A percentile compares a stretch with the other conserved stretches of the same genome.
Evolutionary conservation across 2,888 invertebrate species (phyloP).

Genomic region (Eledona agricola): DNA sequence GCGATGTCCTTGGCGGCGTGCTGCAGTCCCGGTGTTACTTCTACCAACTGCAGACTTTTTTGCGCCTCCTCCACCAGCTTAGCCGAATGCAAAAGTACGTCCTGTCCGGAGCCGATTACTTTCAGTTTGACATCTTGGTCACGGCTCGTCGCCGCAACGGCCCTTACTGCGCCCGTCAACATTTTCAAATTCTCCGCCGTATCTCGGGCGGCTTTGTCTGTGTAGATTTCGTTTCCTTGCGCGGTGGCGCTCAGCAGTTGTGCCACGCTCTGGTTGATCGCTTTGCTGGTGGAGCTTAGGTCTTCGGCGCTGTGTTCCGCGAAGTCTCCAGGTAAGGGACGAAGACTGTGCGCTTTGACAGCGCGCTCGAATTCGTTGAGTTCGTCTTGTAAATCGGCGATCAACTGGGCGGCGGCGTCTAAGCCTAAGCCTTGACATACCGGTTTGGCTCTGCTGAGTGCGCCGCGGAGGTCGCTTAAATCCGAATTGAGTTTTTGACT

Average conservation of each 20-base stretch:
- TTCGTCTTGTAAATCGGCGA: slow-evolving; percentile 81
- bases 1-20: slow-evolving; percentile 78
- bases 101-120: slow-evolving; percentile 76
- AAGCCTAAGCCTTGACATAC: slow-evolving; percentile 85
- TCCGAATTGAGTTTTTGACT: slow-evolving; percentile 74
- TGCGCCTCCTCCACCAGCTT: slow-evolving; percentile 84
- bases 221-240: slow-evolving; percentile 81
- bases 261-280: slow-evolving; percentile 84
- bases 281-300: slow-evolving; percentile 72
- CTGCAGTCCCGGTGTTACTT: slow-evolving; percentile 72
- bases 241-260: slow-evolving; percentile 87
- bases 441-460: slow-evolving; percentile 60
- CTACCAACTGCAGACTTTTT: slow-evolving; percentile 74
- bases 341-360: slow-evolving; percentile 74
- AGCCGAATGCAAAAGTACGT: slow-evolving; percentile 81
- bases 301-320: slow-evolving; percentile 68
- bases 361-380: slow-evolving; percentile 82
- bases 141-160: slow-evolving; percentile 77
- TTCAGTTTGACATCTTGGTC: slow-evolving; percentile 67
- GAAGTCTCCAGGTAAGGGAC: slow-evolving; percentile 79
- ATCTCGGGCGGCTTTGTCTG: slow-evolving; percentile 82
- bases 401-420: slow-evolving; percentile 85
- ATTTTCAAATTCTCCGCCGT: slow-evolving; percentile 80
- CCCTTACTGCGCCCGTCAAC: slow-evolving; percentile 72
- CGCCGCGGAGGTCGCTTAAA: slow-evolving; percentile 58